Evolutionary conservation across 2,113 vertebrate species (phyloP).

Genomic region (Lates calcarifer): DNA sequence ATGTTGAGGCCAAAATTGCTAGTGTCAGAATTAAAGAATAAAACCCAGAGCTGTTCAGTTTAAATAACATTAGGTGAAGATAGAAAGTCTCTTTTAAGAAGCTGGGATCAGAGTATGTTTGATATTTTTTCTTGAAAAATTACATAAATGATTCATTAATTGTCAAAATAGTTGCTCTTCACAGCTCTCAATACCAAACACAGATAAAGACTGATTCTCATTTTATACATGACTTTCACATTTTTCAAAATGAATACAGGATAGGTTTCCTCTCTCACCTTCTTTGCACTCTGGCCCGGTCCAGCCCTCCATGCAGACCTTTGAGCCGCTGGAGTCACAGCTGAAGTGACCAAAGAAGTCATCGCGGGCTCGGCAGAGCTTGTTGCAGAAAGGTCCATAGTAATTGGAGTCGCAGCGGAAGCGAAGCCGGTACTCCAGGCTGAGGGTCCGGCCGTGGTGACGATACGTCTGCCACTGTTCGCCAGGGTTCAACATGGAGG

Average conservation of each 20-base stretch:
- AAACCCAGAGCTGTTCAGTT: too few relatives aligned
- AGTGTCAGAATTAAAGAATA: too few relatives aligned
- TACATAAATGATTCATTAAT: background rate
- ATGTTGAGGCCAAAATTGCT: background rate
- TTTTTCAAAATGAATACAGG: background rate
- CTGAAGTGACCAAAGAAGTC: constrained; percentile 88
- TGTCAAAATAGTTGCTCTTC: background rate
- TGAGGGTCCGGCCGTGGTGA: constrained; percentile 84
- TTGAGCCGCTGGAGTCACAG: constrained; percentile 87
- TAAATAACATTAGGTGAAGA: too few relatives aligned
- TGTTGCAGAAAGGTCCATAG: constrained; percentile 86
- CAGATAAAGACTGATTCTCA: background rate
- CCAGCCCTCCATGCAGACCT: constrained; percentile 89
- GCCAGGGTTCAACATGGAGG: constrained; percentile 86
- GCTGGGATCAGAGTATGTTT: too few relatives aligned
- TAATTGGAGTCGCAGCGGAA: constrained; percentile 86
- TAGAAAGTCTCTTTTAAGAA: too few relatives aligned
- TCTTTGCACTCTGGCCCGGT: constrained; percentile 76
- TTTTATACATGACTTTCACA: background rate
- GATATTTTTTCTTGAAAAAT: background rate
- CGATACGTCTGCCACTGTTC: constrained; percentile 85
- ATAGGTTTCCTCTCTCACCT: constrained; percentile 66
- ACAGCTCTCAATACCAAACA: background rate
- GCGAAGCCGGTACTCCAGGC: constrained; percentile 86
- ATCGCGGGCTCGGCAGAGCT: constrained; percentile 81